phyloP scores from a whole-genome alignment of 2,797 vertebrate species.

The Smutsia gigantea region DNA sequence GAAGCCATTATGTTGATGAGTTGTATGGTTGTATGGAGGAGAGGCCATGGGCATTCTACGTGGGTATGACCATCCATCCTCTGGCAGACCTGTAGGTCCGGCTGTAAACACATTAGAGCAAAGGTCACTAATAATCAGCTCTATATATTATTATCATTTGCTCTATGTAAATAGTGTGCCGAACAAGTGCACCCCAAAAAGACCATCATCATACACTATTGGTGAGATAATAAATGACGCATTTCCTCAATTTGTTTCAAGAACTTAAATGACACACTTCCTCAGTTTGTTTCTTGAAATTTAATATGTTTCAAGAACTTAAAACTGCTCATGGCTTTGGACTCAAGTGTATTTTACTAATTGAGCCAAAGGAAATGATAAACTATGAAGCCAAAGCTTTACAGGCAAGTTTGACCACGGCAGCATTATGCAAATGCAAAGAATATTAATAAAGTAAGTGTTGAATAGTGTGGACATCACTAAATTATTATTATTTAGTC shows the following conservation, averaged over 20 bases:
- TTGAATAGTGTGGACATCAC: no score
- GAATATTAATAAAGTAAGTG: background rate
- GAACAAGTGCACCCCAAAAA: rapidly evolving
- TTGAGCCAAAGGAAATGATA: background rate
- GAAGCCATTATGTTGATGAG: background rate
- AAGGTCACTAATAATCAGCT: background rate
- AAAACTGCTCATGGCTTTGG: background rate
- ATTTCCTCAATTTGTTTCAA: background rate
- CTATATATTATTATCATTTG: no score
- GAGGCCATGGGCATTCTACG: rapidly evolving
- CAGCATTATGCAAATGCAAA: background rate
- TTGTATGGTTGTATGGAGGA: background rate
- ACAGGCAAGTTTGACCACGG: background rate
- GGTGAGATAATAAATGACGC: background rate
- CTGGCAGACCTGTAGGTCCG: no score
- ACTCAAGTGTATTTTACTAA: background rate
- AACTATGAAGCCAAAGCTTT: background rate
- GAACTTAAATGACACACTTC: background rate
- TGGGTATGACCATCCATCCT: background rate
- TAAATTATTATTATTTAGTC: background rate
- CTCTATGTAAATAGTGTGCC: rapidly evolving
- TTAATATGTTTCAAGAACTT: background rate
- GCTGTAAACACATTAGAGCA: rapidly evolving
- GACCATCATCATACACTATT: no score
- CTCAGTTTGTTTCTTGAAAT: background rate